Evolutionary conservation across 2,113 vertebrate genomes (phyloP), one percentile per base, ranked within the genome.

Genomic region (Haliaeetus leucogaster): DNA sequence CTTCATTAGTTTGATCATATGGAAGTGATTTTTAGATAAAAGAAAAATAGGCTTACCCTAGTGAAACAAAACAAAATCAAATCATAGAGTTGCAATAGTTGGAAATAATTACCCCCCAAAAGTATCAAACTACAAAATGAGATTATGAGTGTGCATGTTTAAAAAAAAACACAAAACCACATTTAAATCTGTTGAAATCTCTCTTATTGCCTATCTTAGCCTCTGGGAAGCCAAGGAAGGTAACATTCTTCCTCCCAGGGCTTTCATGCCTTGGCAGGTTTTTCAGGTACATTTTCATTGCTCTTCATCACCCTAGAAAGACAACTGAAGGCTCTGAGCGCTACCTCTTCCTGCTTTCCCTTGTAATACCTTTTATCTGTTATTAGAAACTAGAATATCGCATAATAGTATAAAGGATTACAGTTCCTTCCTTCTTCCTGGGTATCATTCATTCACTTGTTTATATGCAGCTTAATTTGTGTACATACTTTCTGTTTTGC

Each of bases 1-100:
- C 95, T 95, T 96, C 82, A 68, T 96, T 79, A 93, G 81, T 82
- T 56, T 85, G 92, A 93, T 82, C 78, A 61, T 52, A 72, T 61
- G 66, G 82, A 87, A 91, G 26, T 16, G 61, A 34, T 48, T 91
- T 91, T 89, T 93, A 94, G 81, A 91, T 91, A 85, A 91, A 91
- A 87, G 89, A 50, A 94, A 90, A 91, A 52, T 52, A 56, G 45
- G 34, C 61, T 96, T 85, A 73, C 36, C 73, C 53, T 36, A 48
- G 40, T 56, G 74, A 82, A 96, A 86, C 11, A 58, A 82, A 86
- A 40, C 42, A 70, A 94, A 85, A 79, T 61, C 30, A 74, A 47
- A 82, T 74, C 50, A n/a, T 23, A 72, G 47, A 65, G 29, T 76
- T 91, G 29, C 47, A 72, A 18, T 59, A 72, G 34, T 14, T 91